Conservation (phyloP, 2,888 invertebrate genomes). For the Drosophila limbata region DNA sequence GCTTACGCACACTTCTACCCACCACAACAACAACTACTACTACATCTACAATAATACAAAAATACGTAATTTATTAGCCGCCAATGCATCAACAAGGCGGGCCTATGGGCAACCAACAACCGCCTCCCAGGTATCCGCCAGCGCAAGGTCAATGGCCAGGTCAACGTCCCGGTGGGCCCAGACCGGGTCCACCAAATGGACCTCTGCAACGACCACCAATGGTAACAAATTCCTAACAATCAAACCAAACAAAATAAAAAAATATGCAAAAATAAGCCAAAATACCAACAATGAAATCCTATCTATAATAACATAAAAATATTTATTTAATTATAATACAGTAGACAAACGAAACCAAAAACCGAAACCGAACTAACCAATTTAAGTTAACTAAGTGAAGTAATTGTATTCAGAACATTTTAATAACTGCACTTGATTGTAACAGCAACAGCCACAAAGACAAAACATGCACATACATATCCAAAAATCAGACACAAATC, state of each 20-base stretch:
- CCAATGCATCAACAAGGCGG: conserved; percentile 88
- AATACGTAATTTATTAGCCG: conserved; percentile 75
- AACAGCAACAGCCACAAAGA: conserved; percentile 41
- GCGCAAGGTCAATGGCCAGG: conserved; percentile 85
- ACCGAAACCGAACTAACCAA: conserved; percentile 62
- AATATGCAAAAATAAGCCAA: conserved; percentile 17
- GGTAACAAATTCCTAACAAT: conserved; percentile 82
- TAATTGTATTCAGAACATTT: conserved; percentile 78
- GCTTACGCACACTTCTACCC: conserved; percentile 78
- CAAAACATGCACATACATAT: conserved; percentile 29
- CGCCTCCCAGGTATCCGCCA: conserved; percentile 86
- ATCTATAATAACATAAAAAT: conserved; percentile 32
- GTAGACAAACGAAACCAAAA: conserved; percentile 19
- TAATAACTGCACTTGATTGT: conserved; percentile 62
- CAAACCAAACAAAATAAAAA: conserved; percentile 13
- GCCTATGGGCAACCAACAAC: conserved; percentile 85
- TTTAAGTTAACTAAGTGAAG: conserved; percentile 70
- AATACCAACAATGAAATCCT: conserved; percentile 35
- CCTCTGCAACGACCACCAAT: conserved; percentile 88
- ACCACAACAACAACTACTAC: conserved; percentile 65
- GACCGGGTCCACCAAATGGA: conserved; percentile 86
- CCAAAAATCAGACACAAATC: conserved; percentile 8
- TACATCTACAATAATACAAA: conserved; percentile 57
- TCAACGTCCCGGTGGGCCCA: conserved; percentile 86
- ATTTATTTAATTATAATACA: conserved; percentile 40